Evolutionary conservation across 2,888 invertebrate species (phyloP), one percentile per base, ranked within the genome.

Genomic region (Anthophora plumipes): DNA sequence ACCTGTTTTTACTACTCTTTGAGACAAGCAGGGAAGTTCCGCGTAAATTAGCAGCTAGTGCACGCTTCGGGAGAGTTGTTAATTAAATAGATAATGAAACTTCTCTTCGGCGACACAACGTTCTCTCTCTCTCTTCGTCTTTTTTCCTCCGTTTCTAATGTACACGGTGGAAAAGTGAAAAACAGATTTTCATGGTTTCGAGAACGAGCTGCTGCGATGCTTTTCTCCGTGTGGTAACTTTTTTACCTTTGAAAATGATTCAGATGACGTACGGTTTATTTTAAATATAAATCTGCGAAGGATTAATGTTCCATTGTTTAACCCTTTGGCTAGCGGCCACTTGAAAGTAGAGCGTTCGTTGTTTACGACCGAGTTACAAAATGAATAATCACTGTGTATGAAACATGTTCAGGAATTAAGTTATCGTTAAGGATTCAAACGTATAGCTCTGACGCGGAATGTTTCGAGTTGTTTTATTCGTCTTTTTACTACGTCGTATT

Each of bases 11-110:
- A n/a, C n/a, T n/a, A n/a, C n/a, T n/a, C 61, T 46, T 39, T 54
- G 46, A 31, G 39, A 25, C 59, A 12, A 22, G 25, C 46, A 20
- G 12, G 48, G 39, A 66, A 50, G 59, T 75, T 77, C 52, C 50
- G n/a, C 59, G 46, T 60, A 75, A 76, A 76, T 76, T 75, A 60
- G 60, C 76, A 77, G 39, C 67, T 60, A 8, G 52, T 20, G 25
- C 31, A 69, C 64, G 60, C 69, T 54, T 55, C 48, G 41, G 59
- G 22, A 37, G 69, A 57, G 48, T 52, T 64, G 59, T 60, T 79
- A 79, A 77, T 69, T 79, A 70, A 48, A 69, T 70, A 55, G 55
- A 69, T 70, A 55, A 59, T 41, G 69, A 79, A 70, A 70, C 77
- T 77, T 66, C 46, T 67, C 39, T 59, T 77, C 54, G 77, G 50